Percentiles rank a stretch among this genome's conserved stretches.
Evolutionary conservation across 2,797 vertebrate species (phyloP).

Genomic region (Spea hammondii): DNA sequence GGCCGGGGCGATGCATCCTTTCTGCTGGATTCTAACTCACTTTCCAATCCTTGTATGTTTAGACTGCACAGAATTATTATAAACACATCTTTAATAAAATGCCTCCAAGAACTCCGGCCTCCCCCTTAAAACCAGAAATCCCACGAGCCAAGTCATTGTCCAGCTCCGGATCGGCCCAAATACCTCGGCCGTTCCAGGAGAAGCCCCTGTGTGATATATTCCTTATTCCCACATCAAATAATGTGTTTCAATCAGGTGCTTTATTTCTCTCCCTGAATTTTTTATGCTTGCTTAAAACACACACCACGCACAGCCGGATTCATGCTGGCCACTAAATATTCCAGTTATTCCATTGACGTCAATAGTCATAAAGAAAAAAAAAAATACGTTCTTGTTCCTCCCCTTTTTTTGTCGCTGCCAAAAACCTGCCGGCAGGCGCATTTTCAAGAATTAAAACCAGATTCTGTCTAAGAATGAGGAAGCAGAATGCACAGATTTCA

Average conservation of each 20-base stretch:
- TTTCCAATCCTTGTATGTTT: no score
- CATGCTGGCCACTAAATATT: constrained; percentile 93
- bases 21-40: no score
- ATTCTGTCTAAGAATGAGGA: constrained; percentile 67
- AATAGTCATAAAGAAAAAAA: constrained; percentile 86
- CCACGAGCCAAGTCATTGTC: no score
- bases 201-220: background rate
- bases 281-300: constrained; percentile 71
- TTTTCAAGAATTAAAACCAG: constrained; percentile 73
- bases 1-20: no score
- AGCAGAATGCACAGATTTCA: constrained; percentile 37
- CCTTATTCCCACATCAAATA: background rate
- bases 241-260: constrained; percentile 47
- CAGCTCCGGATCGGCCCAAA: background rate
- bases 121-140: no score
- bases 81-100: no score
- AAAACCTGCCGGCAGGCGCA: constrained; percentile 79
- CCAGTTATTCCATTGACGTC: constrained; percentile 99
- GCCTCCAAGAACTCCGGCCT: no score
- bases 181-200: constrained; percentile 13
- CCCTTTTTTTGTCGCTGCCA: constrained; percentile 74
- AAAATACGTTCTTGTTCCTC: constrained; percentile 75
- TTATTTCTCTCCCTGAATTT: constrained; percentile 71
- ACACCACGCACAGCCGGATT: constrained; percentile 80
- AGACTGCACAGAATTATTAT: no score